Evolutionary conservation across 2,113 vertebrate species (phyloP), one percentile per base, ranked within the genome.

Genomic region (Epinephelus cyanopodus): DNA sequence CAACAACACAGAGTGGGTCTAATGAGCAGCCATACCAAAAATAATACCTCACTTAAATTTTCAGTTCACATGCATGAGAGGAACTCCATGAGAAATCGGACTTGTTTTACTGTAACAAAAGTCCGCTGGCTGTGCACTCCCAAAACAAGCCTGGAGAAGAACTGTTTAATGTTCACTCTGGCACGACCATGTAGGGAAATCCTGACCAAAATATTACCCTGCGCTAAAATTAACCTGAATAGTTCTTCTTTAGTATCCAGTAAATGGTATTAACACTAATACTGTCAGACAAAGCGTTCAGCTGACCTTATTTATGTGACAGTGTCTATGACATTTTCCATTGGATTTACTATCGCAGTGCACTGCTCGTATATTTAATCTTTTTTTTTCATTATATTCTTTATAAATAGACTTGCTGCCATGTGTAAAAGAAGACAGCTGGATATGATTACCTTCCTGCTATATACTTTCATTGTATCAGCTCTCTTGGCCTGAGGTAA

Each of bases 381-480:
- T 70, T 27, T 67, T 65, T 86, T 83, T 85, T 70, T 63, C 58
- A 76, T 86, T 77, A 82, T 56, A 70, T 78, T 85, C 86, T 91
- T 86, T 85, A 93, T 89, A 94, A 94, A 95, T 91, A 87, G 92
- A 92, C 84, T 81, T 76, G 75, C 82, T 79, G 87, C 89, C 70
- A 72, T 85, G 79, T 89, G 91, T 87, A 94, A 92, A 56, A 77
- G 84, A 87, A 77, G 87, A 84, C 94, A 95, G 93, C 93, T 96
- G 95, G 93, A 65, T 89, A 67, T 94, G 88, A 95, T 96, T 95
- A 94, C 85, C 82, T 82, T 90, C 76, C 81, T 84, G 84, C 92
- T 85, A 82, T 87, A 91, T 79, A 81, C 86, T 94, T 91, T 91
- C 83, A 91, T 91, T 94, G 91, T 94, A 95, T 94, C 93, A 92